phyloP scores from a whole-genome alignment of 1,140 invertebrate species.

The Colletes latitarsis region DNA sequence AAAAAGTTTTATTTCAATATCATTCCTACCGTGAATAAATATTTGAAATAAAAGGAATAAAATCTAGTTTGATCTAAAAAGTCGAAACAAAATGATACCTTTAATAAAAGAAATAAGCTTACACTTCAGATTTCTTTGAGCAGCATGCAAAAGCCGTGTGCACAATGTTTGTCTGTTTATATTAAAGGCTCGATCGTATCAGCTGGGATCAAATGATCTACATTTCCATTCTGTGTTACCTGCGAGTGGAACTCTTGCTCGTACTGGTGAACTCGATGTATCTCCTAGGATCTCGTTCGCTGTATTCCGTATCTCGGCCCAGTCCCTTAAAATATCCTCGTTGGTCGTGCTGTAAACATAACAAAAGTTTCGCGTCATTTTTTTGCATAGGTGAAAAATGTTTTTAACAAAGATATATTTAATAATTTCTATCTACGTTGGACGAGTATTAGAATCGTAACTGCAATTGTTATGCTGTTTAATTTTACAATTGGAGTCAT shows the following conservation, averaged over 20 bases:
- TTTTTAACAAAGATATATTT: no score
- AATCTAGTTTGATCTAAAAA: not conserved
- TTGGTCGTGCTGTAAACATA: constrained; percentile 86
- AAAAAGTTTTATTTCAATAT: not conserved
- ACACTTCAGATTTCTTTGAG: not conserved
- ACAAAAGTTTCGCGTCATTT: not conserved
- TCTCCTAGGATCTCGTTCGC: constrained; percentile 87
- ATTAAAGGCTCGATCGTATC: not conserved
- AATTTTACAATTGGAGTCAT: no score
- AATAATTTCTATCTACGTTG: no score
- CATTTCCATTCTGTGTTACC: constrained; percentile 80
- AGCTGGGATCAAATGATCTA: constrained; percentile 1
- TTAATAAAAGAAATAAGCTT: not conserved
- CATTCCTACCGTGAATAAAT: not conserved
- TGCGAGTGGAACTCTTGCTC: constrained; percentile 87
- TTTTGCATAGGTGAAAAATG: no score
- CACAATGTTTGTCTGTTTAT: not conserved
- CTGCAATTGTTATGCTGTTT: no score
- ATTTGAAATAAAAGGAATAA: not conserved
- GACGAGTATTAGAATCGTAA: no score
- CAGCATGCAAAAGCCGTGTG: not conserved
- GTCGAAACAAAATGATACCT: constrained; percentile 4
- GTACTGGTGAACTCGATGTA: constrained; percentile 78
- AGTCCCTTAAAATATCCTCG: constrained; percentile 94
- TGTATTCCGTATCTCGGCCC: constrained; percentile 92